Evolutionary conservation across 2,888 invertebrate genomes (phyloP), one percentile per base, ranked within the genome.

Genomic region (Tetragonula carbonaria): DNA sequence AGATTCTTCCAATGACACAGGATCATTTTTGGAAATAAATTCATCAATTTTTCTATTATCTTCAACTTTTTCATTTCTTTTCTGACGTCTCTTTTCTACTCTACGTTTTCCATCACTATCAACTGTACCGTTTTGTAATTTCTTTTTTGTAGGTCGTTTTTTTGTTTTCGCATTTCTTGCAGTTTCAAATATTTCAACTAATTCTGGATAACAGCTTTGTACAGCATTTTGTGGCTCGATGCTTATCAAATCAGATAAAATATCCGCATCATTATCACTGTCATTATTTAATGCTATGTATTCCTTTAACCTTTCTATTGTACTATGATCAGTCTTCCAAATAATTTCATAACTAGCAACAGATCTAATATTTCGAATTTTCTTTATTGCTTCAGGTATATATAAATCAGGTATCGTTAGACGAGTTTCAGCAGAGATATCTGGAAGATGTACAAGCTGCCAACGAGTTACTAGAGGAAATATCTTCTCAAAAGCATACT

Each of bases 401-500:
- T 96, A 91, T 80, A 95, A 78, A 57, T 92, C 93, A 67, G 81
- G 53, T 28, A 87, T 78, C 2, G 66, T 85, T 23, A 91, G 81
- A 14, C 90, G 90, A 59, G 83, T 68, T 23, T 89, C 87, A 0
- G 78, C 53, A 4, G 91, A 86, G 55, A 93, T 86, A 55, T 84
- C 67, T 38, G 91, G 90, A 14, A 94, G 90, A 94, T 96, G 95
- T 84, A 96, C 93, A 50, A 97, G 94, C 91, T 97, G 97, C 97
- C 97, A 98, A 88, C 97, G 96, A 0, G 97, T 97, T 38, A 97
- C 93, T 66, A 98, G 93, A 0, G 97, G 97, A 80, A 98, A 95
- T 88, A 97, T 96, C 93, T 98, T 98, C 91, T 97, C 96, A 86
- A 97, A 96, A 62, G 97, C 96, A 93, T 98, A 98, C 53, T 96